Conservation (phyloP, 2,113 vertebrate genomes). For the Ifrita kowaldi region DNA sequence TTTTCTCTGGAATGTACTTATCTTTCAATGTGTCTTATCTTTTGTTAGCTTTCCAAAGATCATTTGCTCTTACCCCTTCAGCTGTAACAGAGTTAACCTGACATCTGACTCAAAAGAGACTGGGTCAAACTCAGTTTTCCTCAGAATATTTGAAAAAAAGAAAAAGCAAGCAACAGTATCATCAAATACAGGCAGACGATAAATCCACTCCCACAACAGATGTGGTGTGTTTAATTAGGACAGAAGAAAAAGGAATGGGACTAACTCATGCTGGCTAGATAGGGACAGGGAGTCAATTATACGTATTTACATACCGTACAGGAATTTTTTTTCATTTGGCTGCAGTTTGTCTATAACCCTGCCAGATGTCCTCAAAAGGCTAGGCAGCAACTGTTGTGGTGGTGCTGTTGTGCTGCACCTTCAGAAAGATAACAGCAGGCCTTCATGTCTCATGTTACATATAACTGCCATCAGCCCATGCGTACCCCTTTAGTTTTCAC, state of each 20-base stretch:
- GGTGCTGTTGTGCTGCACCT: background rate
- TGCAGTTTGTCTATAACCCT: background rate
- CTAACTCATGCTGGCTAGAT: background rate
- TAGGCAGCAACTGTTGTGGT: background rate
- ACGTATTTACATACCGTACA: background rate
- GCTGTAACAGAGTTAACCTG: background rate
- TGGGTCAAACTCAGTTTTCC: background rate
- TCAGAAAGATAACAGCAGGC: background rate
- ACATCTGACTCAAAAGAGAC: background rate
- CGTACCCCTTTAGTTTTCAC: background rate
- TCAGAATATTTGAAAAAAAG: background rate
- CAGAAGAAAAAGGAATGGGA: background rate
- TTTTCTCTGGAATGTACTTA: background rate
- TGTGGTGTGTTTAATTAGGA: background rate
- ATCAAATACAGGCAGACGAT: background rate
- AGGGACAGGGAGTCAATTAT: background rate
- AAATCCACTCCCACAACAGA: background rate
- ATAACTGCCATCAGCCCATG: background rate
- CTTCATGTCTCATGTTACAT: background rate
- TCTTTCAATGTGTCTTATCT: background rate
- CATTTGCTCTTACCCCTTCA: background rate
- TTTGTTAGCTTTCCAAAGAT: background rate
- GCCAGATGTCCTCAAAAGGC: background rate
- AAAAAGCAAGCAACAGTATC: background rate
- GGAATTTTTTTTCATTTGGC: background rate